Conservation (phyloP, 2,113 vertebrate species). For the Sylvia atricapilla region DNA sequence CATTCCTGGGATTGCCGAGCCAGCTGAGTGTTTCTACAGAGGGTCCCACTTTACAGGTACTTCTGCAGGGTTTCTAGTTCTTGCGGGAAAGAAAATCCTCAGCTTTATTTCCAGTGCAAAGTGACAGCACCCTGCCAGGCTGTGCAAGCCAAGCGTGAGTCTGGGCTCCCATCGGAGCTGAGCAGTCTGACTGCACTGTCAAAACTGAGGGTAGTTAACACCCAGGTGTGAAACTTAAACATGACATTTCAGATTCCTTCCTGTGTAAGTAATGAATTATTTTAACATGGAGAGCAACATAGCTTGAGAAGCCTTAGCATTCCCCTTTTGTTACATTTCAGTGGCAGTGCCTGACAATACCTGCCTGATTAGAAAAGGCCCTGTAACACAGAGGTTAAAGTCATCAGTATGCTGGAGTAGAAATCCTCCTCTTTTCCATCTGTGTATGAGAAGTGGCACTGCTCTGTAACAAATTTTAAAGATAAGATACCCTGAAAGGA, state of each 20-base stretch:
- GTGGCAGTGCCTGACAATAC: not conserved
- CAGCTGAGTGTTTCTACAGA: not conserved
- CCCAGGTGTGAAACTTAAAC: constrained; percentile 10
- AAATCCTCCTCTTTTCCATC: not conserved
- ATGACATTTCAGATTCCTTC: not conserved
- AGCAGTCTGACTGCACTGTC: not conserved
- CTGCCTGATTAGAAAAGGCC: not conserved
- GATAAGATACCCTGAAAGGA: not conserved
- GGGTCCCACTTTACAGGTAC: not conserved
- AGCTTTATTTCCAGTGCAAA: not conserved
- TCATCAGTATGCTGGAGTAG: not conserved
- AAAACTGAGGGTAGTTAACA: not conserved
- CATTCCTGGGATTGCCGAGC: not conserved
- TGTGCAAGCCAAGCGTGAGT: not conserved
- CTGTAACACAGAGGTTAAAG: not conserved
- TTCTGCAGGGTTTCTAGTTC: not conserved
- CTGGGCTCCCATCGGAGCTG: not conserved
- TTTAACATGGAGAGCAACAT: not conserved
- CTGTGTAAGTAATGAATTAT: not conserved
- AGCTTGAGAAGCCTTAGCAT: not conserved
- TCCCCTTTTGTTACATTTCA: not conserved
- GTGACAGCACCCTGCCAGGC: not conserved
- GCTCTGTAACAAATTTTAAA: not conserved
- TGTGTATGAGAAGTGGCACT: not conserved
- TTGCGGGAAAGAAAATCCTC: not conserved